Base-by-base conservation (phyloP, 2,888 invertebrate species). In the Meandrusa payeni region DNA sequence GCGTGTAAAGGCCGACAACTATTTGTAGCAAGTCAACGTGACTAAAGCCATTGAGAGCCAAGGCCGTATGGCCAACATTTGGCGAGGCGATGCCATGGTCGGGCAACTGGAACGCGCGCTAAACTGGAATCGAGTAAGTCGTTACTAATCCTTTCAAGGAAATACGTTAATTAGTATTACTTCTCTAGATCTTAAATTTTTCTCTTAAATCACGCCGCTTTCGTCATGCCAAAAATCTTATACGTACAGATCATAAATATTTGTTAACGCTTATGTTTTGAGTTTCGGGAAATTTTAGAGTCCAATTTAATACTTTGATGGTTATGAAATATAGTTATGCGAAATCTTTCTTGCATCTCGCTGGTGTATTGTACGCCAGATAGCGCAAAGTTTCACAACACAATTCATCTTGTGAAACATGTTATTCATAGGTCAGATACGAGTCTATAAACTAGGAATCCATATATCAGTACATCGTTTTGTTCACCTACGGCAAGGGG, bases 41-140 rank as follows among this genome's bases (percentile, higher is more conserved):
- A 74, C 79, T 71, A 74, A 77, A 73, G 57, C 69, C 76, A 79
- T 81, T 69, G 66, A 59, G 60, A 64, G 51, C 59, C 82, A 81
- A 83, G 83, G 83, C 69, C 78, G 70, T 54, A 64, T 57, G 64
- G 64, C 66, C 61, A 75, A 73, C 72, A 76, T 81, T 82, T 70
- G 76, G 75, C 64, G 54, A 56, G 55, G 62, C 60, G 57, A 52
- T 59, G 56, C 68, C 81, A 81, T 82, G 82, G 82, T 68, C 76
- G 61, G 38, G 50, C 39, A 49, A 50, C 38, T 50, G 47, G 46
- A 44, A 44, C 33, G 24, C 33, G 9, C n/a, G 39, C 39, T 23
- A 28, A 17, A 23, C 28, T 20, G 37, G 23, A 32, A 32, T 26
- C 19, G 22, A 31, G 24, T 7, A 24, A 31, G 15, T 31, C 17